A percentile compares a stretch with the other conserved stretches of the same genome.
phyloP scores from a whole-genome alignment of 2,797 vertebrate genomes.

The Oreonectes daqikongensis region DNA sequence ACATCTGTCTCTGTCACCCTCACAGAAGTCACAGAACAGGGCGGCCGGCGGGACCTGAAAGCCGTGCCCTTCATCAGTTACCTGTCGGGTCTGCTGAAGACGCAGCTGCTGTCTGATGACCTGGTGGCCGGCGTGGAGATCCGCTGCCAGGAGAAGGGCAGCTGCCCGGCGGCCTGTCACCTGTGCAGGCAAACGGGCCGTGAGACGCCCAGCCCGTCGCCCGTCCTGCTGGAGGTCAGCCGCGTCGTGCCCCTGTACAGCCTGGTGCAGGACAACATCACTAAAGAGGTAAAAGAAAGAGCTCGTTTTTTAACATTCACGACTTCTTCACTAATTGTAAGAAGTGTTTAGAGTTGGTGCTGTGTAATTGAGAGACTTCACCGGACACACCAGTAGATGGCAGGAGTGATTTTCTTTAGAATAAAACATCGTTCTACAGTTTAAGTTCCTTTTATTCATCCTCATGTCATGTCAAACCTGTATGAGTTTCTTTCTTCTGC shows the following conservation, averaged over 20 bases:
- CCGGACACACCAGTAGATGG: conserved; percentile 68
- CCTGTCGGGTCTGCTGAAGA: conserved; percentile 89
- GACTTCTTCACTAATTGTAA: background rate
- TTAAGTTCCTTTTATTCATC: no score
- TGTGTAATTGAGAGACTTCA: background rate
- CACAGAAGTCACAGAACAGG: conserved; percentile 91
- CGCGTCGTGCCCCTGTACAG: conserved; percentile 89
- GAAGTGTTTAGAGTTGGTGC: background rate
- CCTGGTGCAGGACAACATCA: conserved; percentile 92
- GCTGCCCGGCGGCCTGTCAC: conserved; percentile 91
- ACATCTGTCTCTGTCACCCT: background rate
- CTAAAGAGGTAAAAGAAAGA: conserved; percentile 83
- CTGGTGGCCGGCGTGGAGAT: conserved; percentile 93
- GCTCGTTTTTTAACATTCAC: no score
- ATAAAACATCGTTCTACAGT: conserved; percentile 16
- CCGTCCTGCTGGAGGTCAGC: conserved; percentile 92
- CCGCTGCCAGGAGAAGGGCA: conserved; percentile 92
- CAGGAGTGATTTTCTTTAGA: conserved; percentile 66
- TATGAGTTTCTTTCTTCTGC: no score
- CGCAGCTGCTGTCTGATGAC: conserved; percentile 94
- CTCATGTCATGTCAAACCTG: no score
- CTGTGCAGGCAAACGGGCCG: conserved; percentile 87
- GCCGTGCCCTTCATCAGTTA: conserved; percentile 97
- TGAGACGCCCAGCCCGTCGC: conserved; percentile 87
- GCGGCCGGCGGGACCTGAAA: conserved; percentile 87